Conservation (phyloP, 2,888 invertebrate genomes). For the Laothoe populi region DNA sequence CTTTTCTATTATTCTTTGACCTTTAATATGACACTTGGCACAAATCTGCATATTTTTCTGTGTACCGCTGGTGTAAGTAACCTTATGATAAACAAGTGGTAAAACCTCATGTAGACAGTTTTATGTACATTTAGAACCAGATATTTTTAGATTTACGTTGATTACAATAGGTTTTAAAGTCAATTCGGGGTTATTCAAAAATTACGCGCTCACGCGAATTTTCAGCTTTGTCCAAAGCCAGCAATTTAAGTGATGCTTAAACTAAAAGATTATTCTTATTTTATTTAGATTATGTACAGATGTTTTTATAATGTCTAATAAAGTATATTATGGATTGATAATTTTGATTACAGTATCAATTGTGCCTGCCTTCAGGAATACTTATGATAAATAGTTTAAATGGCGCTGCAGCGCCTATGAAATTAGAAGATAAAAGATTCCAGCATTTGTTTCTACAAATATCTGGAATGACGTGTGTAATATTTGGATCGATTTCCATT, state of each 20-base stretch:
- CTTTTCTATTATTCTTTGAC: slow-evolving; percentile 37
- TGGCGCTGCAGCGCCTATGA: slow-evolving; percentile 50
- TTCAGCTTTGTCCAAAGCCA: no score
- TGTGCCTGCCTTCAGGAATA: slow-evolving; percentile 50
- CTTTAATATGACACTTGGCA: slow-evolving; percentile 39
- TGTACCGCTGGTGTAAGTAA: slow-evolving; percentile 63
- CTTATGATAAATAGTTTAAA: slow-evolving; percentile 47
- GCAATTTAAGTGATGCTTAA: no score
- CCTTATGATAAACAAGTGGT: not conserved
- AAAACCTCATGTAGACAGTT: no score
- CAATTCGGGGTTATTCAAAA: no score
- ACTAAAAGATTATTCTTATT: no score
- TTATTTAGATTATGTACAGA: no score
- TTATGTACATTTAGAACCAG: no score
- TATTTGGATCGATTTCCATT: slow-evolving; percentile 33
- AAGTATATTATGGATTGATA: not conserved
- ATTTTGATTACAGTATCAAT: slow-evolving; percentile 49
- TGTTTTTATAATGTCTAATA: no score
- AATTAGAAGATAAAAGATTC: slow-evolving; percentile 38
- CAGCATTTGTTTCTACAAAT: slow-evolving; percentile 48
- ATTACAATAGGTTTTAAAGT: no score
- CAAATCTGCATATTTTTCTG: slow-evolving; percentile 53
- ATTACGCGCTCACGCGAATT: no score
- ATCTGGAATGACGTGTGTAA: slow-evolving; percentile 37
- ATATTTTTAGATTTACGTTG: no score